Evolutionary conservation across 1,140 invertebrate genomes (phyloP).

Genomic region (Drosophila pandora): DNA sequence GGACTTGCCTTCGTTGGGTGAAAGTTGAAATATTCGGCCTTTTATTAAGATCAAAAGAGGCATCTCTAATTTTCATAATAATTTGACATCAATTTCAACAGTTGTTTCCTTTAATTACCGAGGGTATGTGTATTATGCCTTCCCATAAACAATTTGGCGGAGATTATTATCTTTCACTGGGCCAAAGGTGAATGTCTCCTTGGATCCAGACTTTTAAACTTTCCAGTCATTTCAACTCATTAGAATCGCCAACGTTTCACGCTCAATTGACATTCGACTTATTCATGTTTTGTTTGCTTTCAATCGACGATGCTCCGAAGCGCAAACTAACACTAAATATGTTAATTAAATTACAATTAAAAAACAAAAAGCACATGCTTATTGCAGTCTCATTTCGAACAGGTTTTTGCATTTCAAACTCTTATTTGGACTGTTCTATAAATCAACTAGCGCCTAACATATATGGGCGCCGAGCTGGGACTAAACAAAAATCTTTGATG

Average conservation of each 20-base stretch:
- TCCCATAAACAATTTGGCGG: neutral
- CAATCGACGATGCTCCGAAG: conserved; percentile 21
- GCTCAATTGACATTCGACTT: conserved; percentile 20
- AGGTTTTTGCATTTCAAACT: conserved; percentile 39
- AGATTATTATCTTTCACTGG: neutral
- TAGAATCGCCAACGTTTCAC: conserved; percentile 19
- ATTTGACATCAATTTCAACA: neutral
- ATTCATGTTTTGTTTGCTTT: conserved; percentile 36
- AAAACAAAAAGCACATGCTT: conserved; percentile 35
- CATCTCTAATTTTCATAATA: conserved; percentile 10
- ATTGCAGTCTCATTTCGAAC: conserved; percentile 28
- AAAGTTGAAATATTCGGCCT: conserved; percentile 36
- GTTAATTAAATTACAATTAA: conserved; percentile 51
- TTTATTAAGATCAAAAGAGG: conserved; percentile 37
- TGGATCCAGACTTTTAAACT: conserved; percentile 8
- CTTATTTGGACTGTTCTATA: conserved; percentile 10
- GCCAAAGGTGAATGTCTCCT: conserved; percentile 8
- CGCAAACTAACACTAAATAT: conserved; percentile 34
- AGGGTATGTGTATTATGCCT: neutral
- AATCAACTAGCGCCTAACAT: conserved; percentile 38
- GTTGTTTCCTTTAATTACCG: conserved; percentile 2
- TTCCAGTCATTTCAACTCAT: conserved; percentile 29
- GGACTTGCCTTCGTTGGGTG: conserved; percentile 14
- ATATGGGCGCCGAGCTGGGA: conserved; percentile 18
- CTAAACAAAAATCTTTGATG: neutral